phyloP scores from a whole-genome alignment of 2,113 vertebrate species.

The Copsychus sechellarum region DNA sequence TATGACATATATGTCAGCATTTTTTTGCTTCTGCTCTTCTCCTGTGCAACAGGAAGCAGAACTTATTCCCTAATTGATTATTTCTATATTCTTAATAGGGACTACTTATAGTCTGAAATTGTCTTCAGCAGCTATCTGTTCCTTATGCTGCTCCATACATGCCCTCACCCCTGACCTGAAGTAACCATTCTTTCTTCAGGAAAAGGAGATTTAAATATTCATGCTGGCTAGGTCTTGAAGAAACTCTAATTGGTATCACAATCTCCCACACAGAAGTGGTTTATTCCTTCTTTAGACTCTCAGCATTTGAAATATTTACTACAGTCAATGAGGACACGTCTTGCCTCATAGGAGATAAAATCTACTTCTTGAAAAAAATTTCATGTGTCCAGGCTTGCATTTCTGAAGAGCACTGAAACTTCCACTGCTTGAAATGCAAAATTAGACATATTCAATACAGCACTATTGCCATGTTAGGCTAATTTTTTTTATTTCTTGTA shows the following conservation, averaged over 20 bases:
- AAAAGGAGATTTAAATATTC: constrained; percentile 60
- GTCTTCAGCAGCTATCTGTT: constrained; percentile 46
- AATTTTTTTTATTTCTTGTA: not conserved
- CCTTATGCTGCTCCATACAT: constrained; percentile 24
- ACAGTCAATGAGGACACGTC: not conserved
- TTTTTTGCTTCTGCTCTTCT: not conserved
- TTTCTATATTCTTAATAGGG: constrained; percentile 21
- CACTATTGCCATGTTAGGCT: not conserved
- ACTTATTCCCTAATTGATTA: not conserved
- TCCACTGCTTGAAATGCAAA: not conserved
- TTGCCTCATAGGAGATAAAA: constrained; percentile 3
- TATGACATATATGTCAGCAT: not conserved
- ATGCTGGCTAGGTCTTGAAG: constrained; percentile 21
- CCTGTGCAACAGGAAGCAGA: not conserved
- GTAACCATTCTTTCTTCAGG: constrained; percentile 44
- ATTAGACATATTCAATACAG: not conserved
- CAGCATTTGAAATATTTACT: constrained; percentile 42
- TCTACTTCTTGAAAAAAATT: not conserved
- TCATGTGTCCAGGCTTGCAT: not conserved
- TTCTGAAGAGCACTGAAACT: not conserved
- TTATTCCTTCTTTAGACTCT: not conserved
- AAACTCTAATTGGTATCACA: constrained; percentile 47
- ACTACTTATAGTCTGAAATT: constrained; percentile 25
- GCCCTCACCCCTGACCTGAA: constrained; percentile 28
- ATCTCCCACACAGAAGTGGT: not conserved